Base-by-base conservation (phyloP, 2,888 invertebrate genomes). In the Parascotia fuliginaria region DNA sequence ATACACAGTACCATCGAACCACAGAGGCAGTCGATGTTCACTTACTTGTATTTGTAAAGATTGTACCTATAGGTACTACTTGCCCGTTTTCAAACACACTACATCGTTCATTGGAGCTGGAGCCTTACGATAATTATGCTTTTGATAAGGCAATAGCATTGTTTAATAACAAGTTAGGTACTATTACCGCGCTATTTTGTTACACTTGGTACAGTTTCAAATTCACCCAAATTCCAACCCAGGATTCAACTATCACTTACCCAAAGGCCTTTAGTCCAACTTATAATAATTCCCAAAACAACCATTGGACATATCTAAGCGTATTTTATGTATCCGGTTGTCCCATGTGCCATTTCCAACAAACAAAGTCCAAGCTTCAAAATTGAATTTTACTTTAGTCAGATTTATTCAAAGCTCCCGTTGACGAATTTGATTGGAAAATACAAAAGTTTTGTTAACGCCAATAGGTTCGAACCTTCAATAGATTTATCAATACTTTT, bases 361-460 rank as follows among this genome's bases (percentile, higher is more conserved):
- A 33, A 42, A 47, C 38, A 47, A 46, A 50, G 31, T 49, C 38
- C 39, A 32, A 32, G 42, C 45, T 12, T 51, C 42, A 44, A 50
- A 68, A 67, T 67, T 55, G 65, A 67, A 65, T 68, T 62, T 50
- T 52, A 68, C 47, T 67, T 65, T 52, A 40, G 15, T 38, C 7
- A 52, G 49, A 55, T 55, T 54, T 54, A 60, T 68, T 53, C 56
- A 53, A 58, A 60, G 42, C 33, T 29, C 16, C 11, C 34, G 27
- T 39, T 48, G 61, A 45, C 55, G 42, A 34, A 47, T 53, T 56
- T 57, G 53, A 65, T 62, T 51, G 60, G 9, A 60, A 62, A 57
- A 52, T 34, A 46, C 40, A 44, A 57, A 55, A 61, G 14, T 55
- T 41, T 59, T 54, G 45, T 55, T 29, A 28, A 44, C 39, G 41